phyloP scores from a whole-genome alignment of 1,140 invertebrate genomes.

The Trachymyrmex cornetzi region DNA sequence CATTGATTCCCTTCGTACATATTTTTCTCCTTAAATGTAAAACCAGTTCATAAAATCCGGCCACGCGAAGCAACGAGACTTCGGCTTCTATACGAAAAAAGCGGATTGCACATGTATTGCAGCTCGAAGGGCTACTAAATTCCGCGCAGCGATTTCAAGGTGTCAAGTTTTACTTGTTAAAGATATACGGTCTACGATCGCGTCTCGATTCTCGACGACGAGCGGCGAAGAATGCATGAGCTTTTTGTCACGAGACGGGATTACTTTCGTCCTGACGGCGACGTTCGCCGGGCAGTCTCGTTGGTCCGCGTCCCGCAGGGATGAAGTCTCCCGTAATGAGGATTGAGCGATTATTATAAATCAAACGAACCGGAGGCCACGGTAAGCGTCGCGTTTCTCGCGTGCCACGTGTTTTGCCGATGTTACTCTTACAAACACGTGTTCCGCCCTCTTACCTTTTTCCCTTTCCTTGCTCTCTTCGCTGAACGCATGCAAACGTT shows the following conservation, averaged over 20 bases:
- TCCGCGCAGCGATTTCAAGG: conserved; percentile 68
- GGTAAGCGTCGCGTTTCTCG: conserved; percentile 79
- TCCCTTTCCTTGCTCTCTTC: conserved; percentile 24
- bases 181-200: not conserved
- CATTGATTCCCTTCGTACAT: not conserved
- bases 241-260: conserved; percentile 13
- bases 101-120: conserved; percentile 56
- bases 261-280: conserved; percentile 31
- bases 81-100: conserved; percentile 45
- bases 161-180: conserved; percentile 67
- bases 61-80: conserved; percentile 42
- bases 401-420: conserved; percentile 81
- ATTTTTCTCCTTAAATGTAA: conserved; percentile 8
- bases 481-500: conserved; percentile 60
- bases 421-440: conserved; percentile 81
- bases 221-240: conserved; percentile 8
- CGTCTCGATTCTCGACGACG: not conserved
- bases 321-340: conserved; percentile 81
- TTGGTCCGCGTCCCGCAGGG: conserved; percentile 17
- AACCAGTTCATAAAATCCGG: conserved; percentile 39
- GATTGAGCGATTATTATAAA: conserved; percentile 85
- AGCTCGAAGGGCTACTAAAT: conserved; percentile 62
- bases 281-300: conserved; percentile 39
- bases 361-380: conserved; percentile 73
- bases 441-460: conserved; percentile 60